Conservation (phyloP, 1,140 invertebrate genomes). For the Lepidurus couesii region DNA sequence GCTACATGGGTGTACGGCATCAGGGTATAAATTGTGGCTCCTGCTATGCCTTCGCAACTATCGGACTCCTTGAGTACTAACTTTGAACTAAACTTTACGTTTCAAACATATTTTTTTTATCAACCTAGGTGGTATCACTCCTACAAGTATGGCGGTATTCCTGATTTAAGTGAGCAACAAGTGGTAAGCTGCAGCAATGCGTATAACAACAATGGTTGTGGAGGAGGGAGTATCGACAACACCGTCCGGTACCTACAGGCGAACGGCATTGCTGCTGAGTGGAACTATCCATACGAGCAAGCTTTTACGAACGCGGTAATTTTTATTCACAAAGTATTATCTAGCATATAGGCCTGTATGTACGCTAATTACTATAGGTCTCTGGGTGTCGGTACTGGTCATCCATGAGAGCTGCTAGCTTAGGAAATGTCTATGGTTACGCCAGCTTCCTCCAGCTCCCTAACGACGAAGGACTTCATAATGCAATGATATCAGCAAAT, state of each 20-base stretch:
- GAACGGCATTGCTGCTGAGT: not conserved
- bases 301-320: not conserved
- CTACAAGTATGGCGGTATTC: not conserved
- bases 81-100: not conserved
- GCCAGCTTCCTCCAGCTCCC: not conserved
- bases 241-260: not conserved
- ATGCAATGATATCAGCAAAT: not conserved
- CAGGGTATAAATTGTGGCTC: not conserved
- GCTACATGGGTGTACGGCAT: not conserved
- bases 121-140: not conserved
- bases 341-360: too few species aligned
- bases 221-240: not conserved
- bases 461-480: not conserved
- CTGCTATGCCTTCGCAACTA: not conserved
- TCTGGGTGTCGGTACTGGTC: not conserved
- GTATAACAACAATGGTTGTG: not conserved
- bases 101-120: not conserved
- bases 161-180: not conserved
- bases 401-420: not conserved
- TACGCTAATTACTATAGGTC: not conserved
- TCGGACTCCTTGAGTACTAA: not conserved
- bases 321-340: too few species aligned
- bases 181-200: not conserved
- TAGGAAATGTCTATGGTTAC: not conserved
- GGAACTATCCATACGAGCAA: not conserved